Evolutionary conservation across 2,797 vertebrate genomes (phyloP).

Genomic region (Enteromius fasciolatus): DNA sequence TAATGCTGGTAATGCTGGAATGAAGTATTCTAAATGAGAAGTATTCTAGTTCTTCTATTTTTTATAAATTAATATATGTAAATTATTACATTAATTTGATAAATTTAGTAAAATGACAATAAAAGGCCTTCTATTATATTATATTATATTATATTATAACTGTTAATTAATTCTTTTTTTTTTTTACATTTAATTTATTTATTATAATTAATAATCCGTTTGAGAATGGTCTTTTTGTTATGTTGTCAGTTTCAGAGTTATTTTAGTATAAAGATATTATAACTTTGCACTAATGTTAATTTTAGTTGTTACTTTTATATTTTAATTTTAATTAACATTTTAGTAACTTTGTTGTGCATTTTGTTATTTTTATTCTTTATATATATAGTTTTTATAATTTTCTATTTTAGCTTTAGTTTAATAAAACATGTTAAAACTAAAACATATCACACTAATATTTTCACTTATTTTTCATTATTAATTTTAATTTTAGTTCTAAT

Average conservation of each 20-base stretch:
- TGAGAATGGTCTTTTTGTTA: not conserved
- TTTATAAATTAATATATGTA: not conserved
- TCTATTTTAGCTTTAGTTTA: not conserved
- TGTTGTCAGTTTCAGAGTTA: not conserved
- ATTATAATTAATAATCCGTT: not conserved
- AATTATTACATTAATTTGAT: no score
- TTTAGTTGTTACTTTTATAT: not conserved
- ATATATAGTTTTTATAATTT: not conserved
- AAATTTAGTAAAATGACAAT: no score
- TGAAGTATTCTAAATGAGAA: not conserved
- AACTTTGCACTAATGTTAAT: not conserved
- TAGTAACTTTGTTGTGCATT: no score
- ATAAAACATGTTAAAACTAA: not conserved
- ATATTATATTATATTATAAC: not conserved
- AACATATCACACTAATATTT: not conserved
- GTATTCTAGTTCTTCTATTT: not conserved
- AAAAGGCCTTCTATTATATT: no score
- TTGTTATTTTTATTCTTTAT: no score
- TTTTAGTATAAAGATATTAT: not conserved
- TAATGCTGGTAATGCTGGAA: no score
- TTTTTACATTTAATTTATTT: not conserved
- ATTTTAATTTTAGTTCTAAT: not conserved
- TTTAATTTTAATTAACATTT: no score
- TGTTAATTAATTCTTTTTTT: not conserved
- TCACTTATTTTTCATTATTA: not conserved